Evolutionary conservation across 1,140 invertebrate genomes (phyloP).

Genomic region (Lordiphosa collinella): DNA sequence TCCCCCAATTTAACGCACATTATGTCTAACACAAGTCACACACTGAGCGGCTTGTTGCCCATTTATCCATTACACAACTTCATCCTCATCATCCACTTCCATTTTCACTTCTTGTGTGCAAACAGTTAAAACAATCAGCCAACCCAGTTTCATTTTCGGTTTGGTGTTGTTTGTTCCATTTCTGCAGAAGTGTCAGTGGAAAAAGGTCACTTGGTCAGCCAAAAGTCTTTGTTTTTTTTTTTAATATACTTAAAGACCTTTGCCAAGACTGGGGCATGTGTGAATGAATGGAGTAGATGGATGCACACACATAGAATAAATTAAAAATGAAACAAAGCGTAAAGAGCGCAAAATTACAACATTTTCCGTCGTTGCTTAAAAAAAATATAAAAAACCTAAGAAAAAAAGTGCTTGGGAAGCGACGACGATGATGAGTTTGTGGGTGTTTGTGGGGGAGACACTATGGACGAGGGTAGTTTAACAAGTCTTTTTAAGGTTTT

Average conservation of each 20-base stretch:
- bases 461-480: too few relatives aligned
- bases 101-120: constrained; percentile 50
- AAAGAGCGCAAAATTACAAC: constrained; percentile 74
- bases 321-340: constrained; percentile 77
- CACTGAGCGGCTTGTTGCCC: constrained; percentile 35
- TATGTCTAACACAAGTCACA: constrained; percentile 43
- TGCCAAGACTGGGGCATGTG: constrained; percentile 30
- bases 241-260: constrained; percentile 59
- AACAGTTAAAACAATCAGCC: constrained; percentile 44
- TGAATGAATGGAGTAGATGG: constrained; percentile 45
- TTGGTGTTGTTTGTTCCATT: constrained; percentile 46
- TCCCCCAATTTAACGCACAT: constrained; percentile 41
- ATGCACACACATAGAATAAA: constrained; percentile 70
- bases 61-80: constrained; percentile 42
- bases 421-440: background rate
- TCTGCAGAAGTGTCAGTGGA: constrained; percentile 68
- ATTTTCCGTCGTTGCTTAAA: constrained; percentile 69
- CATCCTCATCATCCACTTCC: constrained; percentile 26
- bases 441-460: too few relatives aligned
- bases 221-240: constrained; percentile 55
- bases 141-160: constrained; percentile 19
- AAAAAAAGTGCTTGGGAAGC: constrained; percentile 29
- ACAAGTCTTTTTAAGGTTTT: too few relatives aligned
- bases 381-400: constrained; percentile 29
- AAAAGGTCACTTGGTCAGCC: constrained; percentile 73